Evolutionary conservation across 2,113 vertebrate genomes (phyloP), one percentile per base, ranked within the genome.

Genomic region (Prionailurus viverrinus): DNA sequence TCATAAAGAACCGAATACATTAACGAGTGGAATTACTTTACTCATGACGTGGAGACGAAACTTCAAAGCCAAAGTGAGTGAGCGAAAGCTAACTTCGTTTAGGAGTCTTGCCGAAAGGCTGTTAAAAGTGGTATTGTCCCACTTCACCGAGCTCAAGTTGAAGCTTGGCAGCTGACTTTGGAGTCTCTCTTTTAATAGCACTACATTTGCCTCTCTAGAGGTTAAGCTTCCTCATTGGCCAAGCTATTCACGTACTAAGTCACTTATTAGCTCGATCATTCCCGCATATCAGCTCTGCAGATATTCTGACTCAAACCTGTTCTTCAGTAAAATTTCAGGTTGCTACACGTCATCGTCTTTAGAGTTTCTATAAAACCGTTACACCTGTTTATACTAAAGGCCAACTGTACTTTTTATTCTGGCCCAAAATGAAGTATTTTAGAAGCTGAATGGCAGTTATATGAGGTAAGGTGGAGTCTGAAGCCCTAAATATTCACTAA

Each of bases 241-340:
- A 76, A 76, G 6, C 55, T 45, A 29, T 51, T 41, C 69, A 71
- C 85, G 71, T 12, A 39, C 13, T 69, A 80, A 66, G 13, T 48
- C 73, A 61, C 25, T 80, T 65, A 51, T 33, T 76, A 58, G 66
- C 66, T 86, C 91, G 81, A 74, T 80, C 41, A 73, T 58, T 36
- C 84, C 33, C 13, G 15, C 7, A 16, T 13, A 51, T 23, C 23
- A 9, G 27, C 11, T 36, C 36, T 61, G 33, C 6, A 51, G 27
- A 74, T 84, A 71, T 84, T 79, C 69, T 87, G 65, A 88, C 8
- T 76, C 33, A 93, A 23, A 65, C 36, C 48, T 93, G 58, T 80
- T 88, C 29, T 69, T 93, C 7, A 66, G 74, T 65, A 80, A 84
- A 86, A 91, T 84, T 94, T 39, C 58, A 96, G 63, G 78, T 55